Evolutionary conservation across 2,797 vertebrate genomes (phyloP).

Genomic region (Remorina albescens): DNA sequence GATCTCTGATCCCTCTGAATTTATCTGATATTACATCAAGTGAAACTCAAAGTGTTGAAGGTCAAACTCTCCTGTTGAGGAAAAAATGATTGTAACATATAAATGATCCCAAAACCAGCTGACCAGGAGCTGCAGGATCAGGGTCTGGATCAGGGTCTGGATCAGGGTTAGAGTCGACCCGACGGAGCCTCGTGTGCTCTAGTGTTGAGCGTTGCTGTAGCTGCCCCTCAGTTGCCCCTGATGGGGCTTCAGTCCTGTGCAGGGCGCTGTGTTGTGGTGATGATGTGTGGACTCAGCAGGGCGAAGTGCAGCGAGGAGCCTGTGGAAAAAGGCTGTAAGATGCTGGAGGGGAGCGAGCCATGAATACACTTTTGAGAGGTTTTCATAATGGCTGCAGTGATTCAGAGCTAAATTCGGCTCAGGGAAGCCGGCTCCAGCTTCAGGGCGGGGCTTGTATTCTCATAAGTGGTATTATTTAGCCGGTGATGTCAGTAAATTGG

Average conservation of each 20-base stretch:
- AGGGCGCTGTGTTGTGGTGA: conserved; percentile 38
- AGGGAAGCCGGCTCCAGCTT: conserved; percentile 69
- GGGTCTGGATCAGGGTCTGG: no score
- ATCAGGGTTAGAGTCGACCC: no score
- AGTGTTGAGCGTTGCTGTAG: no score
- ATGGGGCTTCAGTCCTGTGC: conserved; percentile 33
- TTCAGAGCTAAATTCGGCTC: conserved; percentile 77
- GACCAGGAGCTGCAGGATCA: no score
- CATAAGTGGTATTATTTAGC: conserved; percentile 72
- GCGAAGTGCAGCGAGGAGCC: conserved; percentile 47
- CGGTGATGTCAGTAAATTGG: conserved; percentile 79
- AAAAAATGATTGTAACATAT: no score
- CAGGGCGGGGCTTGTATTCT: conserved; percentile 77
- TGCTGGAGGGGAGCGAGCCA: conserved; percentile 65
- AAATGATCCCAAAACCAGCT: no score
- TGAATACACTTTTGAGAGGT: conserved; percentile 77
- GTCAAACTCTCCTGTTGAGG: no score
- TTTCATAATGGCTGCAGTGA: conserved; percentile 78
- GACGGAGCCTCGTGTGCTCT: no score
- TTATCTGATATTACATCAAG: no score
- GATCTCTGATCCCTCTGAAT: no score
- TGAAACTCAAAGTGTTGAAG: no score
- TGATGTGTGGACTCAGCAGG: conserved; percentile 60
- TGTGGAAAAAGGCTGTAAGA: conserved; percentile 82
- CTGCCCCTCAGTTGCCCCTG: conserved; percentile 2